Base-by-base conservation (phyloP, 2,113 vertebrate genomes). In the Cheirogaleus medius region DNA sequence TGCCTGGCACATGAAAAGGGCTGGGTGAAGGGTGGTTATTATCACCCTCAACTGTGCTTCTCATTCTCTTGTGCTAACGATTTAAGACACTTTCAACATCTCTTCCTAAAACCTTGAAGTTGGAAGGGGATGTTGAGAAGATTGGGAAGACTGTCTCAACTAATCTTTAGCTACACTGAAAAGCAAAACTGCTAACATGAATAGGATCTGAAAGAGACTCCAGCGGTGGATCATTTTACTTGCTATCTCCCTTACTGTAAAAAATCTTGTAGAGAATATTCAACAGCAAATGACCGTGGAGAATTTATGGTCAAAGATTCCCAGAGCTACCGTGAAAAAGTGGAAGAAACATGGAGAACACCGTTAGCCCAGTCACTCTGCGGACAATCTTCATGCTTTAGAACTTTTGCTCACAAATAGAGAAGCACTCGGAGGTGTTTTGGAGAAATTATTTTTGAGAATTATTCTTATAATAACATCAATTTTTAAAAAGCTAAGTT, bases 371-470 rank as follows among this genome's bases (percentile, higher is more conserved):
- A 69, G 42, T 37, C 17, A 73, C 56, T 63, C 3, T 34, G 1
- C 18, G 74, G 21, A 90, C 2, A 64, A 7, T 56, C 42, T 44
- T 69, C 8, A 37, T 17, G 15, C 13, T 69, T 86, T 80, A 97
- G 63, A 52, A 96, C 63, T 64, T 97, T 87, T 68, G 32, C 47
- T 96, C 76, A 87, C 39, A 95, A 83, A 95, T 92, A 91, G 80
- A 97, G 87, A 84, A 84, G 73, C 77, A 92, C 87, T 76, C 94
- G 71, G 84, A 92, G 29, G 71, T 97, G 54, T 93, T 97, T 91
- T 42, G 69, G 23, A 95, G 64, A 96, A 56, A 76, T 82, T 71
- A 42, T 8, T 92, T 96, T 77, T 92, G 37, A 92, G 32, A 94
- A 83, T 77, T 94, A 63, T 39, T 93, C 54, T 85, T 52, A n/a